phyloP scores from a whole-genome alignment of 1,140 invertebrate species.

The Caenorhabditis brenneri region DNA sequence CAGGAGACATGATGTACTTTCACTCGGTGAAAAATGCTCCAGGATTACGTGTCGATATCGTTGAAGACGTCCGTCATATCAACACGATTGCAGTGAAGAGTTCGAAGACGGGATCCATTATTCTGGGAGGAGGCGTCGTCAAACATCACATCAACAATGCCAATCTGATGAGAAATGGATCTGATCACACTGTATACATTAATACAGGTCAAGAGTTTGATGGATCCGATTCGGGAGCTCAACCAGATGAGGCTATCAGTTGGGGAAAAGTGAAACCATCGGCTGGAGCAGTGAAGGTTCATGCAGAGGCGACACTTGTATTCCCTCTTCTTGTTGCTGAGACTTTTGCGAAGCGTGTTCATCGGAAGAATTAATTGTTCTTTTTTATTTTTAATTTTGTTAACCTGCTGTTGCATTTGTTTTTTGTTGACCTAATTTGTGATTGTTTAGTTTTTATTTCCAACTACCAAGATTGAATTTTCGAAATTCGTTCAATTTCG shows the following conservation, averaged over 20 bases:
- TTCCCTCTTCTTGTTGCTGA: conserved; percentile 92
- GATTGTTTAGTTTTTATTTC: background rate
- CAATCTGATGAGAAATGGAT: conserved; percentile 97
- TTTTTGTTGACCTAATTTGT: background rate
- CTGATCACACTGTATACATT: conserved; percentile 91
- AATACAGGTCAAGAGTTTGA: conserved; percentile 97
- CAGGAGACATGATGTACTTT: conserved; percentile 96
- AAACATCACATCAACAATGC: conserved; percentile 99
- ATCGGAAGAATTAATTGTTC: background rate
- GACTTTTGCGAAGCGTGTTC: conserved; percentile 78
- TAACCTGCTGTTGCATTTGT: background rate
- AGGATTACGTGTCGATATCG: conserved; percentile 89
- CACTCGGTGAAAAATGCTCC: conserved; percentile 90
- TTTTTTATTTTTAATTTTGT: background rate
- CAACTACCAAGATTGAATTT: no score
- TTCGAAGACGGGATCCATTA: conserved; percentile 90
- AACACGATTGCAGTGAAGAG: conserved; percentile 95
- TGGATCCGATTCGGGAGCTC: conserved; percentile 94
- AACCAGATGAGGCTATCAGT: conserved; percentile 95
- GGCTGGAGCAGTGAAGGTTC: conserved; percentile 82
- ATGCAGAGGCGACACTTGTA: conserved; percentile 90
- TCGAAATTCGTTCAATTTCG: background rate
- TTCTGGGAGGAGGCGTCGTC: conserved; percentile 90
- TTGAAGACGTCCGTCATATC: conserved; percentile 87
- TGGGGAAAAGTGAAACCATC: conserved; percentile 83